A percentile compares a stretch with the other conserved stretches of the same genome.
phyloP scores from a whole-genome alignment of 2,797 vertebrate species.

The Pogonophryne albipinna region DNA sequence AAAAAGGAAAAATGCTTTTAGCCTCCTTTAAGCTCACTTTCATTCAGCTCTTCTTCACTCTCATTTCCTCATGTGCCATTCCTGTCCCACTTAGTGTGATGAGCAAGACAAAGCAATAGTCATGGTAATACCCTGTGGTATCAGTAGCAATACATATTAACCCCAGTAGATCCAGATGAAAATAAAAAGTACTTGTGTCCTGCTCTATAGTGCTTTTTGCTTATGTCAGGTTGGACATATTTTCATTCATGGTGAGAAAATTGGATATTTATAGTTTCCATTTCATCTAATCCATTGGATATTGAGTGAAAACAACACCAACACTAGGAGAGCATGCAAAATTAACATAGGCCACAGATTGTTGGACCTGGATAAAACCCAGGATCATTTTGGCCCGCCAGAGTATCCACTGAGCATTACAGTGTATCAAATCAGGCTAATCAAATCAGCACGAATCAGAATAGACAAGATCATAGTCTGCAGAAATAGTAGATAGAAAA shows the following conservation, averaged over 20 bases:
- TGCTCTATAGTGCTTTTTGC: not conserved
- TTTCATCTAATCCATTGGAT: not conserved
- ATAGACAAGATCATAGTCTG: not conserved
- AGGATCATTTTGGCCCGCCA: not conserved
- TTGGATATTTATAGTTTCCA: not conserved
- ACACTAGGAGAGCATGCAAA: not conserved
- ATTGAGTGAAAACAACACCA: not conserved
- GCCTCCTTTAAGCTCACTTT: constrained; percentile 60
- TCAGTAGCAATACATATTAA: constrained; percentile 30
- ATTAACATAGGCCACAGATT: not conserved
- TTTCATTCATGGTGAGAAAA: not conserved
- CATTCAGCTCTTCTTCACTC: constrained; percentile 57
- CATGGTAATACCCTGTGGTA: constrained; percentile 36
- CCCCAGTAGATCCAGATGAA: not conserved
- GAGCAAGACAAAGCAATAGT: constrained; percentile 24
- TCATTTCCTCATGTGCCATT: constrained; percentile 51
- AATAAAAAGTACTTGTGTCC: constrained; percentile 7
- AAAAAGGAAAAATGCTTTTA: constrained; percentile 64
- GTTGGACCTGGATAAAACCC: not conserved
- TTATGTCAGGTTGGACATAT: not conserved
- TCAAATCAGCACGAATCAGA: too few relatives aligned
- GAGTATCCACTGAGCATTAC: not conserved
- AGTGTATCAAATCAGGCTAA: not conserved
- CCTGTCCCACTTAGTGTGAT: constrained; percentile 36
- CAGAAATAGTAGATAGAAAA: not conserved